Evolutionary conservation across 2,888 invertebrate species (phyloP).

Genomic region (Chorisops tibialis): DNA sequence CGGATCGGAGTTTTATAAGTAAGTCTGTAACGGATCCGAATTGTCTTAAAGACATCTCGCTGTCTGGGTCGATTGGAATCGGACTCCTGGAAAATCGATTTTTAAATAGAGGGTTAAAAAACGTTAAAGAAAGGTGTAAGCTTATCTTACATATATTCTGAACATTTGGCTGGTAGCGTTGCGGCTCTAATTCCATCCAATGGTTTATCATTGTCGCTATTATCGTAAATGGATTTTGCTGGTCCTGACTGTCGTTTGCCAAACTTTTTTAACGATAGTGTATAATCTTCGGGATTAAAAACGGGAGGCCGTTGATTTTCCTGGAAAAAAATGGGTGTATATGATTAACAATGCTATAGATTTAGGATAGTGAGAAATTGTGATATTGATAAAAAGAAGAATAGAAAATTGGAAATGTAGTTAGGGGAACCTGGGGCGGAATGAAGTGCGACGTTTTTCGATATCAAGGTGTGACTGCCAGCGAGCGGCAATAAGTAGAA

Average conservation of each 20-base stretch:
- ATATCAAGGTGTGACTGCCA: too few relatives aligned
- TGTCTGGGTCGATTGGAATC: conserved; percentile 60
- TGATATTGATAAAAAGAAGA: too few relatives aligned
- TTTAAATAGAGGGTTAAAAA: too few relatives aligned
- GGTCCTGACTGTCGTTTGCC: conserved; percentile 52
- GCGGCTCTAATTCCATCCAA: conserved; percentile 45
- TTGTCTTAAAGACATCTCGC: conserved; percentile 83
- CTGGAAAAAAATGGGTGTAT: too few relatives aligned
- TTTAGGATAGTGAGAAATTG: too few relatives aligned
- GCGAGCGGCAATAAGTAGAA: too few relatives aligned
- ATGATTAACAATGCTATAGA: too few relatives aligned
- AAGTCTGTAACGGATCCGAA: conserved; percentile 85
- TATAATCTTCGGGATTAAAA: conserved; percentile 88
- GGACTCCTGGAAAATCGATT: conserved; percentile 59
- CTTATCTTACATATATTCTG: conserved; percentile 51
- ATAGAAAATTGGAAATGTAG: too few relatives aligned
- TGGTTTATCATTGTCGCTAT: conserved; percentile 36
- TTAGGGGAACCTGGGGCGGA: too few relatives aligned
- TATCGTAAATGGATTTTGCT: conserved; percentile 50
- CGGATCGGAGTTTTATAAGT: conserved; percentile 79
- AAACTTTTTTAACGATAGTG: conserved; percentile 75
- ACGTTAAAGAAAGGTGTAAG: too few relatives aligned
- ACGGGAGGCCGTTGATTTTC: conserved; percentile 83
- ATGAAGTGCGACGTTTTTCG: too few relatives aligned
- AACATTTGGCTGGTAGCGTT: conserved; percentile 48